Evolutionary conservation across 2,888 invertebrate species (phyloP).

Genomic region (Agrotis puta): DNA sequence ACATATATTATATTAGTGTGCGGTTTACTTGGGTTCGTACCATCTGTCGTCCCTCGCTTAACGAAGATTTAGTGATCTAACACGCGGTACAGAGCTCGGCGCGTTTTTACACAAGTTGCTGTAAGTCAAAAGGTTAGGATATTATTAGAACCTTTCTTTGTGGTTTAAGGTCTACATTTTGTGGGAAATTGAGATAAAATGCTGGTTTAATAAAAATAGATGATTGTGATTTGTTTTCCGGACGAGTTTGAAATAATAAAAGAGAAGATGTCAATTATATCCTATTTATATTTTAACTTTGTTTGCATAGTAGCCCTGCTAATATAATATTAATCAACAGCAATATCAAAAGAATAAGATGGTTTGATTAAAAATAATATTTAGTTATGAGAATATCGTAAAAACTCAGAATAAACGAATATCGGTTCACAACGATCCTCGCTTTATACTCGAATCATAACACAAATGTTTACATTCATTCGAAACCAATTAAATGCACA

Average conservation of each 20-base stretch:
- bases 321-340: background rate
- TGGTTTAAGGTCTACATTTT: background rate
- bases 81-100: conserved; percentile 66
- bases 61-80: conserved; percentile 83
- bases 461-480: conserved; percentile 36
- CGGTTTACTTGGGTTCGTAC: conserved; percentile 64
- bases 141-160: conserved; percentile 24
- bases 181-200: conserved; percentile 5
- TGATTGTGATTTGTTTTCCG: background rate
- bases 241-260: background rate
- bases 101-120: conserved; percentile 48
- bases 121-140: conserved; percentile 39
- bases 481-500: conserved; percentile 49
- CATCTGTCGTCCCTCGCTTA: conserved; percentile 77
- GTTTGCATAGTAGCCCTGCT: background rate
- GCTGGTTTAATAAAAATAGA: background rate
- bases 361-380: background rate
- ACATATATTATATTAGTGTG: conserved; percentile 57
- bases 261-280: too few species aligned
- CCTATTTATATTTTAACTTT: too few species aligned
- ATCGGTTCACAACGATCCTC: conserved; percentile 9
- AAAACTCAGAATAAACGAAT: background rate
- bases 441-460: conserved; percentile 28
- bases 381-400: background rate
- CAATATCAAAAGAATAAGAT: background rate